Percentiles rank a stretch among this genome's conserved stretches.
Conservation (phyloP, 2,113 vertebrate species). For the Thalassarche chlororhynchos region DNA sequence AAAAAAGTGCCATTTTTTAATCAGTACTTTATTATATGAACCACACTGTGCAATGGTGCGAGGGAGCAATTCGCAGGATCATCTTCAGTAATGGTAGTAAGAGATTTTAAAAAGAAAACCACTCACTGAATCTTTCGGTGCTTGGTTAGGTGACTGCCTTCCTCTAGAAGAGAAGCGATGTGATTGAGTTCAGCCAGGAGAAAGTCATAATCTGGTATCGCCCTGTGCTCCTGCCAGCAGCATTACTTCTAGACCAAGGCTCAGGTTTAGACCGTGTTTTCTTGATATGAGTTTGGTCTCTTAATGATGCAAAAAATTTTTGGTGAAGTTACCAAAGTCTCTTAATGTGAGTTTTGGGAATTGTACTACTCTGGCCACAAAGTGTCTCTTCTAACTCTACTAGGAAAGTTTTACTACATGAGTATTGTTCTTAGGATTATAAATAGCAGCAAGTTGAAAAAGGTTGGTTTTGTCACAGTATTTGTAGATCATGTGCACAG, state of each 20-base stretch:
- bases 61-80: not conserved
- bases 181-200: not conserved
- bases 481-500: not conserved
- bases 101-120: not conserved
- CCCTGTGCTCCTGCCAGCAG: not conserved
- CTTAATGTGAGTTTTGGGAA: not conserved
- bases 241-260: not conserved
- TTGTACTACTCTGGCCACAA: not conserved
- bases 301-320: not conserved
- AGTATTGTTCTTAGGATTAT: conserved; percentile 11
- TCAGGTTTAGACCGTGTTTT: not conserved
- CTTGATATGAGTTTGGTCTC: not conserved
- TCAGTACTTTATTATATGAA: not conserved
- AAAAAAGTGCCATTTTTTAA: not conserved
- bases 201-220: not conserved
- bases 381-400: not conserved
- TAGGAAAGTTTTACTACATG: not conserved
- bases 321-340: not conserved
- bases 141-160: not conserved
- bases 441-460: not conserved
- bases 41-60: not conserved
- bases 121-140: not conserved
- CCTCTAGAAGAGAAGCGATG: not conserved
- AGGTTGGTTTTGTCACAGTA: not conserved
- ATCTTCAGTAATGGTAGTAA: not conserved